These are phyloP conservation scores for Cataglyphis albicans DNA, from an alignment of 2,888 invertebrate species.

Conservation along the genomic window DNA sequence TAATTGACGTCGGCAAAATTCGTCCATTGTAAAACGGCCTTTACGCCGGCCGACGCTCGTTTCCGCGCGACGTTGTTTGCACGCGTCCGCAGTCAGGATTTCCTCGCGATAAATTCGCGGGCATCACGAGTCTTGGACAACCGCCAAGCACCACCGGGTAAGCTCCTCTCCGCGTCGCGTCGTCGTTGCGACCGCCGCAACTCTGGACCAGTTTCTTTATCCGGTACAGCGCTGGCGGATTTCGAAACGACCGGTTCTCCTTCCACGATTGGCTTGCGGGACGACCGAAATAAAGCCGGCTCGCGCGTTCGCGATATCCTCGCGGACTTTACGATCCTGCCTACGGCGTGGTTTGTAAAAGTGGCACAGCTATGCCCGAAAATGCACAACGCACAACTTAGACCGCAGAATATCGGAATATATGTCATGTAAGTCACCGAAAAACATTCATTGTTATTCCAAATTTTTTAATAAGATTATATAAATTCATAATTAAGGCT, in stretches of 20 bases:
- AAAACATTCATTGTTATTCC: background rate
- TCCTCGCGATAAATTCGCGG: constrained; percentile 68
- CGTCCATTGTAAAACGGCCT: constrained; percentile 3
- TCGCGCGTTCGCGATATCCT: constrained; percentile 69
- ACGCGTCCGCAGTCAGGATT: constrained; percentile 56
- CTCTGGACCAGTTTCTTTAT: constrained; percentile 76
- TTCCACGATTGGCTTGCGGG: constrained; percentile 71
- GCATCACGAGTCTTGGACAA: constrained; percentile 66
- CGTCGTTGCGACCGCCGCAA: constrained; percentile 28
- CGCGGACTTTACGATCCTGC: constrained; percentile 70
- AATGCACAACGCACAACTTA: constrained; percentile 21
- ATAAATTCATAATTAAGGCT: too few species aligned
- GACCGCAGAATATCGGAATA: background rate
- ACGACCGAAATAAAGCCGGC: constrained; percentile 75
- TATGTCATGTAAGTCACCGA: background rate
- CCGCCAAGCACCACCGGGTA: constrained; percentile 71
- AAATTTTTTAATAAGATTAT: constrained; percentile 15
- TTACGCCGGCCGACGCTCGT: constrained; percentile 15
- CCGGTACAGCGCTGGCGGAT: constrained; percentile 69
- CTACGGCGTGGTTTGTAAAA: constrained; percentile 18
- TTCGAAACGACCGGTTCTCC: constrained; percentile 77
- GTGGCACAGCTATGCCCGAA: constrained; percentile 35
- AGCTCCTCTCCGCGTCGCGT: constrained; percentile 53
- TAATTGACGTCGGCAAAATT: background rate
- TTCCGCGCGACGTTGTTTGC: constrained; percentile 50